Evolutionary conservation across 2,888 invertebrate species (phyloP).

Genomic region (Rambutsinella grinnellia): DNA sequence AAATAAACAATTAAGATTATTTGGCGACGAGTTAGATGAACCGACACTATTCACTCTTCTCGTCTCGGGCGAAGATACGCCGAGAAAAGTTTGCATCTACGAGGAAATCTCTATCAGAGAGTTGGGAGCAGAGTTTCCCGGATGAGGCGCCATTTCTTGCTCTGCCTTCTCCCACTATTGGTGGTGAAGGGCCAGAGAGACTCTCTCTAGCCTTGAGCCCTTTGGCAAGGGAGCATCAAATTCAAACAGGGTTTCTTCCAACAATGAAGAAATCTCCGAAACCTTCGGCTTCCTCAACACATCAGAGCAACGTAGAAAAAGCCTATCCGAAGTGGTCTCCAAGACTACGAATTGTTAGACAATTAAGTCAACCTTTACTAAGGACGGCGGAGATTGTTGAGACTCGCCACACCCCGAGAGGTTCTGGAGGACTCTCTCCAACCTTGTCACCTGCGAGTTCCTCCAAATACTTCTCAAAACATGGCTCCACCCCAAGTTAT

Average conservation of each 20-base stretch:
- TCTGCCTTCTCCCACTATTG: constrained; percentile 62
- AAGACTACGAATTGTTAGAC: constrained; percentile 41
- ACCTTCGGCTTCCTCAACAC: background rate
- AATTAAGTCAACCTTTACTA: constrained; percentile 47
- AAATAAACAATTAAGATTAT: background rate
- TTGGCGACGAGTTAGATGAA: constrained; percentile 42
- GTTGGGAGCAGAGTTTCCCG: constrained; percentile 59
- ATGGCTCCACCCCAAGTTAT: constrained; percentile 24
- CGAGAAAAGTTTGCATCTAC: constrained; percentile 62
- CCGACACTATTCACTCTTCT: constrained; percentile 59
- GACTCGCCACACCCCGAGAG: background rate
- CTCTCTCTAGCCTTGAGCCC: constrained; percentile 40
- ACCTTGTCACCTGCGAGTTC: background rate
- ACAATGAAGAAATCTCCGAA: background rate
- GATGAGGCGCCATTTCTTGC: constrained; percentile 52
- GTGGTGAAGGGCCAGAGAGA: constrained; percentile 47
- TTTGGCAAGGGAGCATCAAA: constrained; percentile 29
- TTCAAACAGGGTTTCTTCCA: background rate
- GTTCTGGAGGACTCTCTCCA: background rate
- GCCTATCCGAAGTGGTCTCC: constrained; percentile 39
- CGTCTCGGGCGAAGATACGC: constrained; percentile 55
- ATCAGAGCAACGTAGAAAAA: background rate
- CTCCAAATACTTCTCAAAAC: constrained; percentile 17
- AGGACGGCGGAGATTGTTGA: constrained; percentile 45
- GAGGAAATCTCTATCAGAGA: constrained; percentile 52